Conservation (phyloP, 1,140 invertebrate genomes). For the Sweltsa coloradensis region DNA sequence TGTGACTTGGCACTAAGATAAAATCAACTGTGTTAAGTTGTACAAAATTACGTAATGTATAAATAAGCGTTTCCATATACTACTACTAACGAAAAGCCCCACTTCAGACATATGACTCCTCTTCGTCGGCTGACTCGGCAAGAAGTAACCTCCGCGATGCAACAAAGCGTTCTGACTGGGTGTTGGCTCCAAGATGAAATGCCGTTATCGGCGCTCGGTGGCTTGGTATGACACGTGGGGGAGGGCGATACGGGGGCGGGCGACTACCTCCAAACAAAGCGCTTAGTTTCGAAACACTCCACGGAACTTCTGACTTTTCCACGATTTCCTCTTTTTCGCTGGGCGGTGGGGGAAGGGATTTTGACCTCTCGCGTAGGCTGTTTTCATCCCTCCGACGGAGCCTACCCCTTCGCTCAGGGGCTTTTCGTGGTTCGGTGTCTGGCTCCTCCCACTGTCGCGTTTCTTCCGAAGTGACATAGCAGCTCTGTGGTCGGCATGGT, state of each 20-base stretch:
- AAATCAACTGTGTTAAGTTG: no score
- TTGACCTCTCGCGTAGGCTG: slow-evolving; percentile 15
- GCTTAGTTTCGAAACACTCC: slow-evolving; percentile 30
- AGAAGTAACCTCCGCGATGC: not conserved
- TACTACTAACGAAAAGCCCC: no score
- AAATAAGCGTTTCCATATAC: no score
- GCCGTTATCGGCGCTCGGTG: slow-evolving; percentile 22
- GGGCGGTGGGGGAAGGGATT: slow-evolving; percentile 17
- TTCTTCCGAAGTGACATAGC: slow-evolving; percentile 11
- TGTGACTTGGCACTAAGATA: no score
- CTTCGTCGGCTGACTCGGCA: slow-evolving; percentile 18
- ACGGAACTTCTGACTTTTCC: slow-evolving; percentile 26
- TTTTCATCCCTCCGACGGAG: slow-evolving; percentile 14
- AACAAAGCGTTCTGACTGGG: slow-evolving; percentile 15
- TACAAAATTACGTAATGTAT: no score
- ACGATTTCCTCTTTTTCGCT: not conserved
- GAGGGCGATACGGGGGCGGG: slow-evolving; percentile 25
- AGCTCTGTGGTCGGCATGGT: slow-evolving; percentile 12
- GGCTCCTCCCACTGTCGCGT: not conserved
- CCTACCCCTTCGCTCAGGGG: slow-evolving; percentile 15
- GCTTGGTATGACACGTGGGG: slow-evolving; percentile 15
- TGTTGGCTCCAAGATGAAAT: slow-evolving; percentile 20
- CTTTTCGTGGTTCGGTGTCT: not conserved
- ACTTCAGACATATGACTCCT: slow-evolving; percentile 16
- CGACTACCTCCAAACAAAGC: slow-evolving; percentile 23